Percentiles rank a stretch among this genome's conserved stretches.
Conservation (phyloP, 2,797 vertebrate species). For the Psittacula echo region DNA sequence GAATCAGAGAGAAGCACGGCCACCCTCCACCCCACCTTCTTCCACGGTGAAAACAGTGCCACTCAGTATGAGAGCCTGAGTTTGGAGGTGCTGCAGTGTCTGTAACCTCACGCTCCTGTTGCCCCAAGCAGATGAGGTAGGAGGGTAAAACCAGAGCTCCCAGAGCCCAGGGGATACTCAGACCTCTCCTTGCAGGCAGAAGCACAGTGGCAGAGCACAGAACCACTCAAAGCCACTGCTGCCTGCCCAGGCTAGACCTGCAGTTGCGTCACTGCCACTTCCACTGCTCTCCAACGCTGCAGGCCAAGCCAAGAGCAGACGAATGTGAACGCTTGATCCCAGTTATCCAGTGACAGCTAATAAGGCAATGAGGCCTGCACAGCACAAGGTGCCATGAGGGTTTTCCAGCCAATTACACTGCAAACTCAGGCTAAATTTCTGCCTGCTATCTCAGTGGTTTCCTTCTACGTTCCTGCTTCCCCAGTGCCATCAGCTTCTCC, state of each 20-base stretch:
- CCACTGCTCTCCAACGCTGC: not conserved
- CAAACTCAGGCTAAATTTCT: conserved; percentile 6
- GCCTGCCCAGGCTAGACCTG: not conserved
- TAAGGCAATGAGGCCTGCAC: not conserved
- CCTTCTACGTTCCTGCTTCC: not conserved
- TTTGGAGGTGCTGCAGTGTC: not conserved
- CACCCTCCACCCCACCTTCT: not conserved
- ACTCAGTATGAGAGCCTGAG: accelerated
- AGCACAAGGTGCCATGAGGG: not conserved
- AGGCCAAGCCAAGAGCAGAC: not conserved
- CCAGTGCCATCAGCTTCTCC: not conserved
- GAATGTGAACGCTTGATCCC: accelerated
- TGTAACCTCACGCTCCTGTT: not conserved
- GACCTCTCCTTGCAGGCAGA: not conserved
- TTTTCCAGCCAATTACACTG: conserved; percentile 53
- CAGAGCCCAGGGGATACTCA: not conserved
- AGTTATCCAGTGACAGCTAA: not conserved
- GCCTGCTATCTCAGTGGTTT: conserved; percentile 31
- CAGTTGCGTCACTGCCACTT: not conserved
- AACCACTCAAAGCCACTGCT: not conserved
- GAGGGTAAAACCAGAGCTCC: not conserved
- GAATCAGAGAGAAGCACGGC: not conserved
- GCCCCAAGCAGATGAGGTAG: not conserved
- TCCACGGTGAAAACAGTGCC: accelerated
- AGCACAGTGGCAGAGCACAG: accelerated